Evolutionary conservation across 2,888 invertebrate species (phyloP).

Genomic region (Gandaritis pyraliata): DNA sequence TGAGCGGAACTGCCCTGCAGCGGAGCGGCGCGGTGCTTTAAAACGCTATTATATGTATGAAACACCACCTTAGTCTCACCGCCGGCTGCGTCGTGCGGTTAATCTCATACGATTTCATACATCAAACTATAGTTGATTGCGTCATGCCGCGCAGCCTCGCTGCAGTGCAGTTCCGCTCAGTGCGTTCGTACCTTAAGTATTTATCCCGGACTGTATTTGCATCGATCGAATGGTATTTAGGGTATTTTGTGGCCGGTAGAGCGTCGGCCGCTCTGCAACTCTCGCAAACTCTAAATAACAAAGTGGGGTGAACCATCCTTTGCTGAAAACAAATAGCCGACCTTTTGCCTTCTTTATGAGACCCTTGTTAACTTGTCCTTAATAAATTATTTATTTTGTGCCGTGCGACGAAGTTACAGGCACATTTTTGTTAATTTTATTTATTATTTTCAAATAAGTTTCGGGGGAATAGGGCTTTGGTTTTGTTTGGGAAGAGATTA

Average conservation of each 20-base stretch:
- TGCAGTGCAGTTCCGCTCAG: too few relatives aligned
- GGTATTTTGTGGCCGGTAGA: slow-evolving; percentile 57
- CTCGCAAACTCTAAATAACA: slow-evolving; percentile 77
- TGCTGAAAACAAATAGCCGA: slow-evolving; percentile 81
- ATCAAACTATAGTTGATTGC: too few relatives aligned
- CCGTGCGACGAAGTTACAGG: slow-evolving; percentile 59
- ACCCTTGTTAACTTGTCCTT: slow-evolving; percentile 84
- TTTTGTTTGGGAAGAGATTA: slow-evolving; percentile 40
- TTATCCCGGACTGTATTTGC: slow-evolving; percentile 6
- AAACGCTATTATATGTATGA: too few relatives aligned
- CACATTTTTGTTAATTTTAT: slow-evolving; percentile 71
- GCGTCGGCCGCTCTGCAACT: slow-evolving; percentile 57
- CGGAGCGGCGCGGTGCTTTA: too few relatives aligned
- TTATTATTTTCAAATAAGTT: slow-evolving; percentile 70
- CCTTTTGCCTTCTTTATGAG: slow-evolving; percentile 84
- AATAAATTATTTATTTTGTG: slow-evolving; percentile 82
- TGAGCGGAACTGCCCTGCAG: too few relatives aligned
- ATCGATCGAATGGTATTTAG: slow-evolving; percentile 49
- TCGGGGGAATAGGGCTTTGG: slow-evolving; percentile 39
- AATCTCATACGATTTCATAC: too few relatives aligned
- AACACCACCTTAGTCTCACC: too few relatives aligned
- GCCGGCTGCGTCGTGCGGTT: too few relatives aligned
- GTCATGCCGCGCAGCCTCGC: too few relatives aligned
- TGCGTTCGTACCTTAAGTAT: too few relatives aligned
- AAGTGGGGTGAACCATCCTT: slow-evolving; percentile 75